phyloP scores from a whole-genome alignment of 2,113 vertebrate species.

The Herpetotheres cachinnans region DNA sequence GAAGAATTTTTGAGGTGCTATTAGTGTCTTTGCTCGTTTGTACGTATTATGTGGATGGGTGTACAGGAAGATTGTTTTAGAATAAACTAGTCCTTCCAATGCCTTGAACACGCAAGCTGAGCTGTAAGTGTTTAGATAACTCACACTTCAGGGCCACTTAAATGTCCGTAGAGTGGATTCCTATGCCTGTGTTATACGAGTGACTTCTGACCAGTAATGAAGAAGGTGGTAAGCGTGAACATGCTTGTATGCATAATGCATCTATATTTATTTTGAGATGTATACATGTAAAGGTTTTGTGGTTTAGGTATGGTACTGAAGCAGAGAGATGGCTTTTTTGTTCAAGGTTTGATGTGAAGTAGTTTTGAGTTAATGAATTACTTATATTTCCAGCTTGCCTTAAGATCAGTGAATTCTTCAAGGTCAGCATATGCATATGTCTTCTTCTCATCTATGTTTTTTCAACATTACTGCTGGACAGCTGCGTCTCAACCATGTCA shows the following conservation, averaged over 20 bases:
- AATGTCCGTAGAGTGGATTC: not conserved
- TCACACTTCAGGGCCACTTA: not conserved
- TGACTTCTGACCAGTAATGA: not conserved
- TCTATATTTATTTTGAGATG: not conserved
- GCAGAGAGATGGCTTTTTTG: not conserved
- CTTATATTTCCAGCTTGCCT: conserved; percentile 77
- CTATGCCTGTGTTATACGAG: not conserved
- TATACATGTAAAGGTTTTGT: not conserved
- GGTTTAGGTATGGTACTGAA: not conserved
- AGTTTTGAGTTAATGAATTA: not conserved
- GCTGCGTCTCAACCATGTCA: conserved; percentile 1
- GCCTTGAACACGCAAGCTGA: not conserved
- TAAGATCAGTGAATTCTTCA: conserved; percentile 86
- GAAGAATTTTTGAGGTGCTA: not conserved
- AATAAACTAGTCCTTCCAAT: not conserved
- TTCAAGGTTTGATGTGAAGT: not conserved
- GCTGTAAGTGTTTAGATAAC: not conserved
- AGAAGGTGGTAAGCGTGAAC: not conserved
- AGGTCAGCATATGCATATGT: conserved; percentile 87
- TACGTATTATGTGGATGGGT: not conserved
- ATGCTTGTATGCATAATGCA: not conserved
- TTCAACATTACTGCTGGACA: conserved; percentile 81
- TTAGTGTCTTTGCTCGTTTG: not conserved
- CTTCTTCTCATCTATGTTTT: conserved; percentile 88
- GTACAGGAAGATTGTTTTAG: not conserved